Evolutionary conservation across 2,797 vertebrate species (phyloP).

Genomic region (Petrocephalus sullivani): DNA sequence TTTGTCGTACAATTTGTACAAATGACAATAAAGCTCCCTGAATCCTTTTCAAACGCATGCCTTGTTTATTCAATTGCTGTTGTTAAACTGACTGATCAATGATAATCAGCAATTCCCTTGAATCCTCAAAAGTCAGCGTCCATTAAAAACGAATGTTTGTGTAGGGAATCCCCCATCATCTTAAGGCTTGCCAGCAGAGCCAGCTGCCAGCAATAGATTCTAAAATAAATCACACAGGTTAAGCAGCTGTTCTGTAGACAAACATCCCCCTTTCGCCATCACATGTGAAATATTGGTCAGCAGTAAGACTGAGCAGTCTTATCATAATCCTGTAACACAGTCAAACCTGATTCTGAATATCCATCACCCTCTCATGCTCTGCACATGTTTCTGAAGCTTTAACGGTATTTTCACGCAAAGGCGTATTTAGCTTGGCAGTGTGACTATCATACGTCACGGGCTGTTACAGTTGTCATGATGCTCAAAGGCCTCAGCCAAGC

Average conservation of each 20-base stretch:
- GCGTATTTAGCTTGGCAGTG: not conserved
- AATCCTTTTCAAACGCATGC: not conserved
- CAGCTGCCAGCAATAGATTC: not conserved
- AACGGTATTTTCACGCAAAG: not conserved
- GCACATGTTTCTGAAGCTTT: not conserved
- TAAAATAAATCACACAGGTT: not conserved
- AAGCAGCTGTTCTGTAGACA: not conserved
- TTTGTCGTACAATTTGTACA: not conserved
- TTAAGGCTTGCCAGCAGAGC: not conserved
- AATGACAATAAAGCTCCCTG: not conserved
- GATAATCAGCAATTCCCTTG: not conserved
- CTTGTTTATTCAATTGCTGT: not conserved
- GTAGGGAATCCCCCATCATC: not conserved
- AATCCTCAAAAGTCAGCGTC: not conserved
- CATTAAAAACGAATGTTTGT: not conserved
- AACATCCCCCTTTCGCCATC: not conserved
- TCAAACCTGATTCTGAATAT: not conserved
- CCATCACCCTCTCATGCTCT: not conserved
- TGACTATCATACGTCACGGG: not conserved
- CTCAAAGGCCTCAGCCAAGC: not conserved
- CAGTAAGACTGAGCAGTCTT: not conserved
- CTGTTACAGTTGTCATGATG: not conserved
- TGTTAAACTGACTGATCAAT: not conserved
- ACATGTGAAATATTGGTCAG: not conserved
- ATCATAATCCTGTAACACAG: not conserved